phyloP scores from a whole-genome alignment of 2,888 invertebrate species.

The Netelia melanura region DNA sequence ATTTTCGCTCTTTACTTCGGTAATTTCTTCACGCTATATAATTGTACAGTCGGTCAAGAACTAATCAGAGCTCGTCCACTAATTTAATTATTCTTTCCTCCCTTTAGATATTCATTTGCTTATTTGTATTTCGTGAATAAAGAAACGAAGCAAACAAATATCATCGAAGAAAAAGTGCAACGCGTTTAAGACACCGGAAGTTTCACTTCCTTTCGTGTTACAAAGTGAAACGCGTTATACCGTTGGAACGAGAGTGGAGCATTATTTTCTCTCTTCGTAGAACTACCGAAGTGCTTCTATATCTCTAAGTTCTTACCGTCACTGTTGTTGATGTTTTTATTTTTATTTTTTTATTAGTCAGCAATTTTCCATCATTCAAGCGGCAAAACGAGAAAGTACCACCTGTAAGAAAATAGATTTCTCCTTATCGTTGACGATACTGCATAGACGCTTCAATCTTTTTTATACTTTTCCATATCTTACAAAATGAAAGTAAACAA shows the following conservation, averaged over 20 bases:
- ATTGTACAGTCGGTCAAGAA: neutral
- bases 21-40: conserved; percentile 69
- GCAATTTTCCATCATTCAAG: conserved; percentile 52
- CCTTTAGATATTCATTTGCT: neutral
- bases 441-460: conserved; percentile 17
- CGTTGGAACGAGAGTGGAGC: conserved; percentile 36
- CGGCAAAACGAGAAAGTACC: conserved; percentile 54
- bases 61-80: neutral
- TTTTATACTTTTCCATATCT: neutral
- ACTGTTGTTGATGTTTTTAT: conserved; percentile 31
- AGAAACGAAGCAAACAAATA: conserved; percentile 12
- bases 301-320: conserved; percentile 17
- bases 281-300: neutral
- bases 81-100: neutral
- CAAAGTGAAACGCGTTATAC: conserved; percentile 74
- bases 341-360: conserved; percentile 27
- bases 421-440: conserved; percentile 13
- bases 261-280: conserved; percentile 66
- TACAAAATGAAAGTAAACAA: neutral
- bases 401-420: conserved; percentile 29
- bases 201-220: conserved; percentile 78
- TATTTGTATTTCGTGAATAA: conserved; percentile 1
- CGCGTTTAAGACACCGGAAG: conserved; percentile 71
- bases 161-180: conserved; percentile 55
- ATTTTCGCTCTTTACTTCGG: conserved; percentile 72